These are phyloP conservation scores for Phalacrocorax pelagicus DNA, from an alignment of 2,113 vertebrate genomes.

Conservation along the genomic window DNA sequence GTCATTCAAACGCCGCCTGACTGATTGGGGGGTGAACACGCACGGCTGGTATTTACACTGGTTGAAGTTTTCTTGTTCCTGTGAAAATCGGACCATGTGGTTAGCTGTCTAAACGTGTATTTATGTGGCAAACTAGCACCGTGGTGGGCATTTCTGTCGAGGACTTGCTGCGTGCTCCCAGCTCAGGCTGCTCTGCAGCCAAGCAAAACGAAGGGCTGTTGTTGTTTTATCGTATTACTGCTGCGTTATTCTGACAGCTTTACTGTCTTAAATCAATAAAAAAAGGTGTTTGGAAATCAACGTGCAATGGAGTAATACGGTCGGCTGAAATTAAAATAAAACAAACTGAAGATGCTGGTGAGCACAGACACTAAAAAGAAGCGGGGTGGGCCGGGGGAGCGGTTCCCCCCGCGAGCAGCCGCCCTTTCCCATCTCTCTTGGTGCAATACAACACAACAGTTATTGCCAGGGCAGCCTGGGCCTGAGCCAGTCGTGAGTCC, in stretches of 20 bases:
- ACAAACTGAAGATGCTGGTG: not conserved
- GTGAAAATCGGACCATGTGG: not conserved
- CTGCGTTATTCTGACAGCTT: not conserved
- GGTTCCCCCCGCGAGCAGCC: not conserved
- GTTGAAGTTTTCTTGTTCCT: not conserved
- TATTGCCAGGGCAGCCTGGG: not conserved
- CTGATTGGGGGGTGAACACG: rapidly evolving
- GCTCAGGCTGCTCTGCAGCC: not conserved
- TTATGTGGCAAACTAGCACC: not conserved
- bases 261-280: not conserved
- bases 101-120: not conserved
- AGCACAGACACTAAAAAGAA: not conserved
- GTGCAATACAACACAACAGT: not conserved
- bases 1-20: not conserved
- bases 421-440: not conserved
- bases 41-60: not conserved
- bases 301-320: not conserved
- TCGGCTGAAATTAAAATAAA: not conserved
- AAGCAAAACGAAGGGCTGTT: not conserved
- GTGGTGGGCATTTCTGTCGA: rapidly evolving
- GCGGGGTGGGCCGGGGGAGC: not conserved
- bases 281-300: not conserved
- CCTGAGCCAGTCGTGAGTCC: not conserved
- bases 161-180: not conserved
- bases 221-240: not conserved